Evolutionary conservation across 2,797 vertebrate genomes (phyloP).

Genomic region (Phrynocephalus vlangalii): DNA sequence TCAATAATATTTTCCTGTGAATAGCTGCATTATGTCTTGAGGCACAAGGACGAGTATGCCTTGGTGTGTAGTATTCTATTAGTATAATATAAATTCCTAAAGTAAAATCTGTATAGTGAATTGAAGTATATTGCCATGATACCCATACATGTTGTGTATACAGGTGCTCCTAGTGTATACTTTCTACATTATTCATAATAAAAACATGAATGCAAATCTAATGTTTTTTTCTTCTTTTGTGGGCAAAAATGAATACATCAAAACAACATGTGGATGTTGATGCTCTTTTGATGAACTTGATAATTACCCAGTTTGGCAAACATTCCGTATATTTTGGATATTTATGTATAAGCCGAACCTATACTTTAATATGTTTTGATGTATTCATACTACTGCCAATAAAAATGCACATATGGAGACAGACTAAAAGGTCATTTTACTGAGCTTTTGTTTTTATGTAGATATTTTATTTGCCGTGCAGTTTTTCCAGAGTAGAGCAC

Average conservation of each 20-base stretch:
- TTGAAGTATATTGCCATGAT: not conserved
- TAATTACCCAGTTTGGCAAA: slow-evolving; percentile 48
- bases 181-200: slow-evolving; percentile 13
- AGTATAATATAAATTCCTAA: not conserved
- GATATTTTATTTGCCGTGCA: not conserved
- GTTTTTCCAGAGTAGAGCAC: not conserved
- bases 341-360: slow-evolving; percentile 49
- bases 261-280: slow-evolving; percentile 48
- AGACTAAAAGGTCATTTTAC: slow-evolving; percentile 14
- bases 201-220: slow-evolving; percentile 54
- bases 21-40: not conserved
- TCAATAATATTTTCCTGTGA: accelerated
- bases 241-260: slow-evolving; percentile 49
- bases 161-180: slow-evolving; percentile 21
- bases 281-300: slow-evolving; percentile 32
- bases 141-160: not conserved
- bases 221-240: slow-evolving; percentile 38
- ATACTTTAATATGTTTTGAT: slow-evolving; percentile 24
- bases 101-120: not conserved
- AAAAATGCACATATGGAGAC: not conserved
- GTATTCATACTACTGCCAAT: slow-evolving; percentile 21
- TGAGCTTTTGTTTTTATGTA: not conserved
- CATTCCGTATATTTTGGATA: slow-evolving; percentile 15
- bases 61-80: not conserved
- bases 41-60: not conserved